Evolutionary conservation across 1,140 invertebrate genomes (phyloP), one percentile per base, ranked within the genome.

Genomic region (Diorhabda sublineata): DNA sequence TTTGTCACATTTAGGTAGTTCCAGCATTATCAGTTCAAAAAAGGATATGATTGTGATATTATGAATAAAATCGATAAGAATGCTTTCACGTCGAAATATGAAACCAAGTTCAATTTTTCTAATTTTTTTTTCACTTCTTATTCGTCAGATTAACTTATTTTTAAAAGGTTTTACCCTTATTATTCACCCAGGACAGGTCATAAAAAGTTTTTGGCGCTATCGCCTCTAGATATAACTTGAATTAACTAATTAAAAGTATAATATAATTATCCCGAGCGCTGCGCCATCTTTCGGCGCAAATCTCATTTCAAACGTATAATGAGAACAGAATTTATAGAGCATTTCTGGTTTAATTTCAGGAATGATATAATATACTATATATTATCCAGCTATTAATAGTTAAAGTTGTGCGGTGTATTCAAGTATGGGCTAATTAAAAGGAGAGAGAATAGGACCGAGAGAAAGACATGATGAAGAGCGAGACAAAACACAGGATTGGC

Each of bases 401-500:
- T 72, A 72, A 72, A 72, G 71, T 72, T 72, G 62, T 72, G 71
- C 65, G 71, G 71, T 72, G 66, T 72, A 72, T 72, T 72, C 71
- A 72, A 72, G 71, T 72, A 69, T 58, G 61, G 71, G 68, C 67
- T 72, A 72, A 72, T 72, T 72, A 72, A 72, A 72, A 72, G 63
- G 71, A 69, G 68, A 66, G 71, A 72, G 71, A 72, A 67, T 68
- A 60, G 62, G 47, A 52, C 0, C n/a, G 47, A n/a, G 47, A 6
- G n/a, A 52, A 52, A 52, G 47, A 6, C 6, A 52, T 6, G 47
- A 6, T 8, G 47, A n/a, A 52, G 47, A 52, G n/a, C 6, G n/a
- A 52, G 47, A 52, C 47, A 52, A 52, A n/a, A n/a, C 47, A n/a
- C 47, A 52, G 47, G 47, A 52, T 52, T 8, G 47, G 47, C 6